Base-by-base conservation (phyloP, 2,888 invertebrate species). In the Miltochrista miniata region DNA sequence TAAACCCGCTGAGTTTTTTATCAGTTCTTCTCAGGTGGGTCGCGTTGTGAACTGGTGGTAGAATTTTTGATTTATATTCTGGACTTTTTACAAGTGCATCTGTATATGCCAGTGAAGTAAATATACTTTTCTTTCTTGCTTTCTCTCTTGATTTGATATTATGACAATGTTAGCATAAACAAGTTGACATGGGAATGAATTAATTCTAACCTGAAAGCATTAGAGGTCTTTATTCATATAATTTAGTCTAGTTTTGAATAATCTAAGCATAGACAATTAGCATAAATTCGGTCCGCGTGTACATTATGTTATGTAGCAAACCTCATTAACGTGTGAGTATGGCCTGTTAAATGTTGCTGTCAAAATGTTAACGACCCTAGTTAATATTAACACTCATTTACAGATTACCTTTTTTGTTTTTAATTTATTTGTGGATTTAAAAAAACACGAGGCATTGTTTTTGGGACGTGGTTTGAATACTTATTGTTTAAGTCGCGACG, bases 391-490 rank as follows among this genome's bases (percentile, higher is more conserved):
- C 63, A 60, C 65, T 63, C 60, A 66, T 63, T 65, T 68, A 72
- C 64, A 62, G 69, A 69, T 68, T 70, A 57, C 81, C 81, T 71
- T 81, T 77, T 81, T 68, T 59, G 74, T 64, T 48, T 24, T 58
- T 69, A 75, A 77, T 77, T 76, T 80, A 79, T 76, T 66, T 52
- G 48, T 58, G 54, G 59, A 68, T 67, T 73, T 10, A 10, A 31
- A 64, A 76, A 80, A 81, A 76, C 74, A 72, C 66, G 44, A 73
- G 66, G 70, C 72, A 69, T 70, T 77, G 72, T 74, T 65, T 58
- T 55, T 30, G 49, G 47, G 46, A 69, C 72, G 48, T 51, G 66
- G 24, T 48, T 56, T 56, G 82, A 81, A 81, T 82, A 68, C 54
- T 59, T 70, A 79, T 70, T 55, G 45, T 54, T 45, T 45, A 33